These are phyloP conservation scores for Heterocephalus glaber DNA, from an alignment of 2,113 vertebrate genomes.

Conservation along the genomic window DNA sequence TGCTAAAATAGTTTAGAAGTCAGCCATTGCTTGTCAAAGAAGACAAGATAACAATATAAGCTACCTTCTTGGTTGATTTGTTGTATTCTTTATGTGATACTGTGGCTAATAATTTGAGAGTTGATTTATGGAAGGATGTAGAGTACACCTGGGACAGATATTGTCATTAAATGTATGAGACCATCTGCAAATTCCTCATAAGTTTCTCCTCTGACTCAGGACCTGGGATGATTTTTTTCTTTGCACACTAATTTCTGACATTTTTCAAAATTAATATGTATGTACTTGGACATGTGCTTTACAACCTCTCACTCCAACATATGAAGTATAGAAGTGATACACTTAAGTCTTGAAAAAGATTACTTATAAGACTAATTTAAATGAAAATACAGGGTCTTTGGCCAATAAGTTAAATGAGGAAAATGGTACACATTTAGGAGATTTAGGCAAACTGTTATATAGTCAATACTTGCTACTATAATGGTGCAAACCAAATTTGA, in stretches of 20 bases:
- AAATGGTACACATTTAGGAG: background rate
- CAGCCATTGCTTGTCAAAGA: background rate
- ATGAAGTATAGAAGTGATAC: background rate
- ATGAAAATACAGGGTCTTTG: background rate
- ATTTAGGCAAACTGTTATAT: background rate
- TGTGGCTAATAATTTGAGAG: background rate
- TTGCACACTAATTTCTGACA: background rate
- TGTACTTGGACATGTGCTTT: background rate
- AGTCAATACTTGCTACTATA: background rate
- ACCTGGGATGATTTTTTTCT: background rate
- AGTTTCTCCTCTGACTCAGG: background rate
- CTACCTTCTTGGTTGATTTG: background rate
- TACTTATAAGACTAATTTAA: constrained; percentile 20
- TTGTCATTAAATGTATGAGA: fast-evolving
- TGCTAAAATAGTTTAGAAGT: background rate
- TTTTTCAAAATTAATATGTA: background rate
- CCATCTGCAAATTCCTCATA: background rate
- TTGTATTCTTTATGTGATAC: background rate
- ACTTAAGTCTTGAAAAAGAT: background rate
- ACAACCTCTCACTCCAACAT: background rate
- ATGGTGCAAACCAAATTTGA: background rate
- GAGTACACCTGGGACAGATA: fast-evolving
- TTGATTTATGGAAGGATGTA: background rate
- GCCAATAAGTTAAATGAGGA: background rate
- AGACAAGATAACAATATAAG: background rate